A percentile compares a stretch with the other conserved stretches of the same genome.
Evolutionary conservation across 1,140 invertebrate species (phyloP).

Genomic region (Babylonia areolata): DNA sequence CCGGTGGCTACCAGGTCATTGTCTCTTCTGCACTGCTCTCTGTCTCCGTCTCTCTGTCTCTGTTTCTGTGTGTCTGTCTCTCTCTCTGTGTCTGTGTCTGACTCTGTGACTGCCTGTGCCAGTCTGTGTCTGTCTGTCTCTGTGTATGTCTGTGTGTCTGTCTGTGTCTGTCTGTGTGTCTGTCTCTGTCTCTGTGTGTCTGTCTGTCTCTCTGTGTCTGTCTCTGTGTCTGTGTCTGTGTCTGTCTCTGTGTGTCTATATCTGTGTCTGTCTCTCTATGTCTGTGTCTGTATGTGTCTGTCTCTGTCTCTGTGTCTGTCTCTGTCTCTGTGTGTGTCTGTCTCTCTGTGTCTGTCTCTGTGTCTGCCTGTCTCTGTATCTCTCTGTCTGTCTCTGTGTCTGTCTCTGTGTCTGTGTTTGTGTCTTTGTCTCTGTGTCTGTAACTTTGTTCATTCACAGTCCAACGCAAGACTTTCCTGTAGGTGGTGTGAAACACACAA

Average conservation of each 20-base stretch:
- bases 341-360: too few relatives aligned
- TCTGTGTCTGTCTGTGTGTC: not conserved
- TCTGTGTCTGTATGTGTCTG: not conserved
- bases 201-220: not conserved
- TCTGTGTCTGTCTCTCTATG: not conserved
- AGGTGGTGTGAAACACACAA: too few relatives aligned
- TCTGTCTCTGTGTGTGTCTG: too few relatives aligned
- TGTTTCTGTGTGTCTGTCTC: not conserved
- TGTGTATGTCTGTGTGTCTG: not conserved
- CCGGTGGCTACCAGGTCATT: constrained; percentile 37
- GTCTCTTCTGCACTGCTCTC: too few relatives aligned
- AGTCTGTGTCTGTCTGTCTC: not conserved
- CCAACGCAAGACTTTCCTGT: too few relatives aligned
- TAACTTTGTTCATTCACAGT: too few relatives aligned
- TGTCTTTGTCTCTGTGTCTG: too few relatives aligned
- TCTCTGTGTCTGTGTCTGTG: not conserved
- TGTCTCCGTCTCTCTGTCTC: not conserved
- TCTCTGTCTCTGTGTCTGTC: too few relatives aligned
- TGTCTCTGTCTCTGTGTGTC: not conserved
- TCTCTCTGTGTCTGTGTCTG: not conserved
- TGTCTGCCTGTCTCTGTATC: too few relatives aligned
- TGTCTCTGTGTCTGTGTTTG: too few relatives aligned
- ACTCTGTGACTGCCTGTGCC: not conserved
- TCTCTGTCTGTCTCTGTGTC: too few relatives aligned
- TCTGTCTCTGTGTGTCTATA: not conserved